phyloP scores from a whole-genome alignment of 2,113 vertebrate genomes.

The Calcarius ornatus region DNA sequence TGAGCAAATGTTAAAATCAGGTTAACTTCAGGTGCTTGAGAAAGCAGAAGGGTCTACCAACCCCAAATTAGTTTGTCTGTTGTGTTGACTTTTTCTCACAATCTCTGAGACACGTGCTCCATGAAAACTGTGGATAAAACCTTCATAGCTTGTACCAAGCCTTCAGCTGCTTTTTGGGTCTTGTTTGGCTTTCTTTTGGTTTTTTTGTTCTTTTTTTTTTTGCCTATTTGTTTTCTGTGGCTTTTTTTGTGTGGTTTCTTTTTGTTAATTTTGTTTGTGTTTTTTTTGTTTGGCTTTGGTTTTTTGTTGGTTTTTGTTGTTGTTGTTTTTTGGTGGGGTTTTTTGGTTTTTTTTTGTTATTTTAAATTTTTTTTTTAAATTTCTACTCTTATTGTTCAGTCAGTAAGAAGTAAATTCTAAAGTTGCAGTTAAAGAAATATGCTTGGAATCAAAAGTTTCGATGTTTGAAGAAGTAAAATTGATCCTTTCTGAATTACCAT shows the following conservation, averaged over 20 bases:
- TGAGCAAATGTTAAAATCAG: not conserved
- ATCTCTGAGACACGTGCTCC: not conserved
- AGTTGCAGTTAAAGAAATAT: not conserved
- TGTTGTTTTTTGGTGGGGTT: no score
- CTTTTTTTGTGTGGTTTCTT: accelerated
- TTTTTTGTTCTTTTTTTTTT: not conserved
- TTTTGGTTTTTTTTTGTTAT: accelerated
- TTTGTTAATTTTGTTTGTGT: not conserved
- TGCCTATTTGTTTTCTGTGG: not conserved
- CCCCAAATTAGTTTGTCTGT: not conserved
- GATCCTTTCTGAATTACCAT: not conserved
- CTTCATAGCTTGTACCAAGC: accelerated
- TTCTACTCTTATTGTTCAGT: not conserved
- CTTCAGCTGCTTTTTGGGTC: not conserved
- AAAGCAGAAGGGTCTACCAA: not conserved
- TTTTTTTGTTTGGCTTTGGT: not conserved
- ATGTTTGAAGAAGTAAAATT: not conserved
- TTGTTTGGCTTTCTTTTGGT: not conserved
- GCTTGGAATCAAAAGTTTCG: not conserved
- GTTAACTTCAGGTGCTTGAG: not conserved
- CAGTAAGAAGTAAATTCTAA: not conserved
- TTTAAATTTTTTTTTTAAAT: not conserved
- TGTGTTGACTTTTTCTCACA: not conserved
- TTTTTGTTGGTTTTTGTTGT: no score
- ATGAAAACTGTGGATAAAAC: not conserved